phyloP scores from a whole-genome alignment of 2,888 invertebrate species.

The Drosophila maculinotata region DNA sequence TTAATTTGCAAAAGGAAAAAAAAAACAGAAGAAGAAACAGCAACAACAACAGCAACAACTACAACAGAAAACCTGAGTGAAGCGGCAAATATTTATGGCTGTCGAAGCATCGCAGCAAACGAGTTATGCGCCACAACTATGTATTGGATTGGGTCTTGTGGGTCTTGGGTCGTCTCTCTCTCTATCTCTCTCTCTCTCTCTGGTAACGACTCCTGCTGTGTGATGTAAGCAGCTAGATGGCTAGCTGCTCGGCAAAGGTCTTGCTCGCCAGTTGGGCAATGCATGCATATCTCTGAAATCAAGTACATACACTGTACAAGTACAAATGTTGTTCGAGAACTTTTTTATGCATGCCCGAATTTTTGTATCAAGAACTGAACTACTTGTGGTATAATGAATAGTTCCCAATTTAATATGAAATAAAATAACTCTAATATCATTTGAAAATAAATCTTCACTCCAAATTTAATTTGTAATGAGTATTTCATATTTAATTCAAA shows the following conservation, averaged over 20 bases:
- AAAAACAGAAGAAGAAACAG: conserved; percentile 11
- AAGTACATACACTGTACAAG: conserved; percentile 5
- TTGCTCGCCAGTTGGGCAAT: conserved; percentile 44
- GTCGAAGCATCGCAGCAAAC: conserved; percentile 65
- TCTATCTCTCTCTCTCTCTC: not conserved
- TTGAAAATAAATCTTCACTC: too few relatives aligned
- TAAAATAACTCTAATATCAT: too few relatives aligned
- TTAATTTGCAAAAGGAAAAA: conserved; percentile 63
- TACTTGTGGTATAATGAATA: too few relatives aligned
- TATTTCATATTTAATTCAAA: too few relatives aligned
- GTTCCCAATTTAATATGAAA: too few relatives aligned
- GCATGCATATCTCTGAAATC: conserved; percentile 33
- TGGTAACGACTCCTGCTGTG: conserved; percentile 60
- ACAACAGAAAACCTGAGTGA: conserved; percentile 53
- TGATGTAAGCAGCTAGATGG: conserved; percentile 64
- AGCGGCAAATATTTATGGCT: conserved; percentile 75
- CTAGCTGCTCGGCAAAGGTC: conserved; percentile 47
- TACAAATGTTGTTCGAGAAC: too few relatives aligned
- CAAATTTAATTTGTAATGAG: too few relatives aligned
- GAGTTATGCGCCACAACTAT: conserved; percentile 55
- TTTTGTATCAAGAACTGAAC: too few relatives aligned
- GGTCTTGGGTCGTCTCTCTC: conserved; percentile 9
- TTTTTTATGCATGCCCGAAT: too few relatives aligned
- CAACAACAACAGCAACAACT: conserved; percentile 25
- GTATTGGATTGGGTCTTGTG: conserved; percentile 7